These are phyloP conservation scores for Lissocephala sabroskyi DNA, from an alignment of 2,888 invertebrate genomes.

Conservation along the genomic window DNA sequence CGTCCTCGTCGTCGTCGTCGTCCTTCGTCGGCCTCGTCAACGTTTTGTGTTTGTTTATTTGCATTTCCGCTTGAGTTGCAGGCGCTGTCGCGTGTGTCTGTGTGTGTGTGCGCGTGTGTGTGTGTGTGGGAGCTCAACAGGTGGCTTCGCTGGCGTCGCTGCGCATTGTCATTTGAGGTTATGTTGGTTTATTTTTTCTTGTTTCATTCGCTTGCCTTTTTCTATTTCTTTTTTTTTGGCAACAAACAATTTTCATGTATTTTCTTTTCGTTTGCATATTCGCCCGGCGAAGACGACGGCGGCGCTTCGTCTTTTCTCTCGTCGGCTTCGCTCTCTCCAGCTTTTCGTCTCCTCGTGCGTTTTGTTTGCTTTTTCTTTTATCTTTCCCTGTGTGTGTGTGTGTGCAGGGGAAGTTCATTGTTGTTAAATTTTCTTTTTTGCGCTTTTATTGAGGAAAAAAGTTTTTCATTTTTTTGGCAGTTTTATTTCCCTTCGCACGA, in stretches of 20 bases:
- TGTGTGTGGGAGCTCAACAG: slow-evolving; percentile 43
- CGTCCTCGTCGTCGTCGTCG: slow-evolving; percentile 18
- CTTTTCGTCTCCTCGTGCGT: slow-evolving; percentile 2
- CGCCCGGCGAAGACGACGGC: neutral
- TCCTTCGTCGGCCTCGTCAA: slow-evolving; percentile 32
- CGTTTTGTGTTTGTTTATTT: slow-evolving; percentile 56
- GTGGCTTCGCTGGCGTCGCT: slow-evolving; percentile 37
- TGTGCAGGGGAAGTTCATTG: neutral
- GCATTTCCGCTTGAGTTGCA: slow-evolving; percentile 65
- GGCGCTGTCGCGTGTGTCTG: slow-evolving; percentile 22
- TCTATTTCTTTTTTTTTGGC: slow-evolving; percentile 53
- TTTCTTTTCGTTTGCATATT: slow-evolving; percentile 35
- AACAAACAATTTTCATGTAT: slow-evolving; percentile 55
- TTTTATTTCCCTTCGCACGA: slow-evolving; percentile 21
- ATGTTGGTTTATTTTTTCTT: slow-evolving; percentile 1
- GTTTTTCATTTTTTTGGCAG: slow-evolving; percentile 36
- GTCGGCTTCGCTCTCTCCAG: slow-evolving; percentile 1
- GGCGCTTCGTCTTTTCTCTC: slow-evolving; percentile 37
- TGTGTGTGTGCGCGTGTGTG: slow-evolving; percentile 7
- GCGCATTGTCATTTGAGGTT: slow-evolving; percentile 31
- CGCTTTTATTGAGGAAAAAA: slow-evolving; percentile 45
- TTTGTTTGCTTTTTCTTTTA: slow-evolving; percentile 1
- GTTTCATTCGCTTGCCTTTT: slow-evolving; percentile 12
- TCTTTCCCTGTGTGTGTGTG: neutral
- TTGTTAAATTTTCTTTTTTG: slow-evolving; percentile 43